A percentile compares a stretch with the other conserved stretches of the same genome.
These are phyloP conservation scores for Cephus pygmeus DNA, from an alignment of 2,888 invertebrate species.

Conservation along the genomic window DNA sequence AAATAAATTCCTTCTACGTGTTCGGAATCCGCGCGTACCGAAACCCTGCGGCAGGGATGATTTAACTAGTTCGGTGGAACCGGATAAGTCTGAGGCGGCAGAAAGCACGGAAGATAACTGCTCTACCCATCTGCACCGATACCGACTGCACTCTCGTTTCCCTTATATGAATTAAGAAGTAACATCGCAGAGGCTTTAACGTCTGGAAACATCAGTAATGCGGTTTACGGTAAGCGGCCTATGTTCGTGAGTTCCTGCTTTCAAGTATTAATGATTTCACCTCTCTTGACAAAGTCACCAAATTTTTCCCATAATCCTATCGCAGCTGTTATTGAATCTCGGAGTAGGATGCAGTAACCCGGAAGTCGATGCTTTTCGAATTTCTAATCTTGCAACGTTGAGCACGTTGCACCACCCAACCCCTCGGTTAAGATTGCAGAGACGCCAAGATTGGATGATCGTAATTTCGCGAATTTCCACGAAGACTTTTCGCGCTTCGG, in stretches of 20 bases:
- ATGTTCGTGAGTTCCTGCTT: too few relatives aligned
- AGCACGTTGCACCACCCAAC: too few relatives aligned
- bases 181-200: not conserved
- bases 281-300: too few relatives aligned
- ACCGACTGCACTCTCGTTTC: constrained; percentile 22
- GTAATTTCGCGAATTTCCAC: not conserved
- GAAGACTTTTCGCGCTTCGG: too few relatives aligned
- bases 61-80: constrained; percentile 47
- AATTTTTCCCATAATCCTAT: too few relatives aligned
- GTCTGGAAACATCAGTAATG: too few relatives aligned
- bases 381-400: too few relatives aligned
- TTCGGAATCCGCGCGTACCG: constrained; percentile 45
- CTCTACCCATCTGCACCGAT: constrained; percentile 16
- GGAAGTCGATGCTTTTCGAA: too few relatives aligned
- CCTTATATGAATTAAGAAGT: not conserved
- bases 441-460: not conserved
- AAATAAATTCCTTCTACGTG: constrained; percentile 63
- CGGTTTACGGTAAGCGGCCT: too few relatives aligned
- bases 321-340: too few relatives aligned
- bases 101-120: constrained; percentile 24
- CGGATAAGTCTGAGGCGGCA: constrained; percentile 25
- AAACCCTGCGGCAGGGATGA: constrained; percentile 45
- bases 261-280: too few relatives aligned
- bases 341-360: too few relatives aligned
- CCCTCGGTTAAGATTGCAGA: not conserved